Conservation (phyloP, 2,888 invertebrate genomes). For the Pyralis farinalis region DNA sequence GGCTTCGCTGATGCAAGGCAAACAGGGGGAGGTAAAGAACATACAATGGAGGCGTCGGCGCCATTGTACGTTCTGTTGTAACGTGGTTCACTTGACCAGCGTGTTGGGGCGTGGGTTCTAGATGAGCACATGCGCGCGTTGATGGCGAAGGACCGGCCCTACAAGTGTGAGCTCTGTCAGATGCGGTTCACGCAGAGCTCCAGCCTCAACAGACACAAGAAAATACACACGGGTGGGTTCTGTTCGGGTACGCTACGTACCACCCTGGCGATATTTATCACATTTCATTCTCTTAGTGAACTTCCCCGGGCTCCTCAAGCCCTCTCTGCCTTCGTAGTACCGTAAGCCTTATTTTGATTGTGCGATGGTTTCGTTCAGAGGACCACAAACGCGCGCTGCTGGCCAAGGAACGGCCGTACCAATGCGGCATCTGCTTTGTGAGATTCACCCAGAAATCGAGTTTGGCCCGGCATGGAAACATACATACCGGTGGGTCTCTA, state of each 20-base stretch:
- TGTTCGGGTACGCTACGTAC: constrained; percentile 32
- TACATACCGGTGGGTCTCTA: constrained; percentile 81
- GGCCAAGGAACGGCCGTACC: constrained; percentile 80
- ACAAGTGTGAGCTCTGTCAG: constrained; percentile 85
- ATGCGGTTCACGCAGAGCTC: constrained; percentile 87
- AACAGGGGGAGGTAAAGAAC: constrained; percentile 76
- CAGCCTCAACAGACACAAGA: constrained; percentile 86
- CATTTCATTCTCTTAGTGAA: constrained; percentile 24
- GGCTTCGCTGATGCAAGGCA: constrained; percentile 63
- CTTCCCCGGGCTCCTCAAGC: constrained; percentile 30
- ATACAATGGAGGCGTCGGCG: constrained; percentile 38
- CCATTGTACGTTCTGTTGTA: constrained; percentile 49
- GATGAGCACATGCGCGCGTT: constrained; percentile 79
- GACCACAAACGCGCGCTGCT: constrained; percentile 71
- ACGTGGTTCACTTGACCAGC: constrained; percentile 25
- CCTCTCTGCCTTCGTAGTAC: constrained; percentile 21
- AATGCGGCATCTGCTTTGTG: constrained; percentile 84
- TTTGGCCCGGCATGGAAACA: constrained; percentile 84
- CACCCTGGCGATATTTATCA: constrained; percentile 42
- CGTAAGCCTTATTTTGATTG: constrained; percentile 43
- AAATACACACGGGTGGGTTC: constrained; percentile 84
- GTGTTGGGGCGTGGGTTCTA: constrained; percentile 68
- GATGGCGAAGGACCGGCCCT: constrained; percentile 81
- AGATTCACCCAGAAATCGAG: constrained; percentile 86
- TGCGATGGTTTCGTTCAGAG: constrained; percentile 68